phyloP scores from a whole-genome alignment of 2,888 invertebrate species.

The Trachelus troglodyta region DNA sequence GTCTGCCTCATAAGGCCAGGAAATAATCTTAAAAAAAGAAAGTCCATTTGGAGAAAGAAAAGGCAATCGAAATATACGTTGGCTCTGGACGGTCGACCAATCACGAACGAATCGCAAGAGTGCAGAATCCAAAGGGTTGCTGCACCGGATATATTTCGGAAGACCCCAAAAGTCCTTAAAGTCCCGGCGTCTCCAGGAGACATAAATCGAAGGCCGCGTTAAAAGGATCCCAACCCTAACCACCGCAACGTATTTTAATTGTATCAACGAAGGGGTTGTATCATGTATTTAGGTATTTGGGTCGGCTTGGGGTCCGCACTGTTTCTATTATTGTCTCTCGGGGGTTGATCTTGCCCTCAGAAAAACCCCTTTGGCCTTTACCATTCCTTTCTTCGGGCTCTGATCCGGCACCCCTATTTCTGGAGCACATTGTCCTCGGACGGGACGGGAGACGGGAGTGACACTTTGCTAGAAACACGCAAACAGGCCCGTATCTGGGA shows the following conservation, averaged over 20 bases:
- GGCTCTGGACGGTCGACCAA: too few species aligned
- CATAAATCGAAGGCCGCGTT: conserved; percentile 4
- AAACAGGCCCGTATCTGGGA: conserved; percentile 32
- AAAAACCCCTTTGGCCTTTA: conserved; percentile 16
- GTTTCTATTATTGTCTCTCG: conserved; percentile 65
- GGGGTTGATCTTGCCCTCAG: conserved; percentile 32
- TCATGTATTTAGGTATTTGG: conserved; percentile 56
- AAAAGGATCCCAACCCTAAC: conserved; percentile 30
- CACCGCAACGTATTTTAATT: conserved; percentile 64
- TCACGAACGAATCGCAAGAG: too few species aligned
- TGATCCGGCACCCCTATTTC: neutral
- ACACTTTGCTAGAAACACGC: conserved; percentile 2
- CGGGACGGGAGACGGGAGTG: neutral
- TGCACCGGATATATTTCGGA: too few species aligned
- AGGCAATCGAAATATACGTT: too few species aligned
- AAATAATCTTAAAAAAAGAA: too few species aligned
- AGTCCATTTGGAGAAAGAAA: too few species aligned
- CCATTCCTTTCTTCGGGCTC: conserved; percentile 13
- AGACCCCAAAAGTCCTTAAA: too few species aligned
- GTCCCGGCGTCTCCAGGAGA: too few species aligned
- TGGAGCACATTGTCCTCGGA: neutral
- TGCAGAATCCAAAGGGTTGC: too few species aligned
- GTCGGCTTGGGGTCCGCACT: conserved; percentile 49
- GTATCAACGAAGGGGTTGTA: conserved; percentile 49
- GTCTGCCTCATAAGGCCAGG: too few species aligned